A percentile compares a stretch with the other conserved stretches of the same genome.
These are phyloP conservation scores for Helleia helle DNA, from an alignment of 2,888 invertebrate genomes.

Conservation along the genomic window DNA sequence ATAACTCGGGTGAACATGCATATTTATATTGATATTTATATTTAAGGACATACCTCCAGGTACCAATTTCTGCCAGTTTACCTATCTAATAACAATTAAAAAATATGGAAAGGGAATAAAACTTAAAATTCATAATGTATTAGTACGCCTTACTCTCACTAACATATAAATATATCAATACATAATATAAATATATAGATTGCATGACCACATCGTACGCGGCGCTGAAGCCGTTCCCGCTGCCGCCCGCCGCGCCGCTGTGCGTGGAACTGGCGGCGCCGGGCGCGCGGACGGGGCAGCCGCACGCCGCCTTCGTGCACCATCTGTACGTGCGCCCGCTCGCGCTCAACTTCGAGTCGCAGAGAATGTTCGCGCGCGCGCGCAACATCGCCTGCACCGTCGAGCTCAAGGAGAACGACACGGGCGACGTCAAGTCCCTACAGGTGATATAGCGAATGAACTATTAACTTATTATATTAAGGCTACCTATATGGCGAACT, in stretches of 20 bases:
- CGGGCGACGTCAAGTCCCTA: constrained; percentile 72
- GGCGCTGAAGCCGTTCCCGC: constrained; percentile 88
- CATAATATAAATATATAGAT: constrained; percentile 89
- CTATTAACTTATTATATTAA: no score
- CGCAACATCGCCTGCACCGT: constrained; percentile 95
- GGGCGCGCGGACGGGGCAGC: constrained; percentile 80
- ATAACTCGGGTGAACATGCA: no score
- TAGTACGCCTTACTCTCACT: no score
- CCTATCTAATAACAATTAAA: no score
- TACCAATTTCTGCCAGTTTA: no score
- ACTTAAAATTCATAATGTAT: no score
- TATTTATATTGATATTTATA: no score
- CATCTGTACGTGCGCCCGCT: constrained; percentile 95
- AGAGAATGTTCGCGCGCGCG: constrained; percentile 92
- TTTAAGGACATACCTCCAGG: no score
- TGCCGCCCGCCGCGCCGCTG: constrained; percentile 83
- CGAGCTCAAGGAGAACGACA: constrained; percentile 89
- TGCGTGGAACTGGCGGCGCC: constrained; percentile 92
- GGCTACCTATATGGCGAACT: no score
- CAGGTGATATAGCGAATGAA: no score
- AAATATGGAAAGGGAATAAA: no score
- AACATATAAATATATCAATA: constrained; percentile 52
- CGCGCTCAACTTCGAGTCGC: constrained; percentile 89
- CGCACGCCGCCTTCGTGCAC: constrained; percentile 89
- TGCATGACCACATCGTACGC: constrained; percentile 87